Conservation (phyloP, 1,140 invertebrate genomes). For the Heliconius hermathena region DNA sequence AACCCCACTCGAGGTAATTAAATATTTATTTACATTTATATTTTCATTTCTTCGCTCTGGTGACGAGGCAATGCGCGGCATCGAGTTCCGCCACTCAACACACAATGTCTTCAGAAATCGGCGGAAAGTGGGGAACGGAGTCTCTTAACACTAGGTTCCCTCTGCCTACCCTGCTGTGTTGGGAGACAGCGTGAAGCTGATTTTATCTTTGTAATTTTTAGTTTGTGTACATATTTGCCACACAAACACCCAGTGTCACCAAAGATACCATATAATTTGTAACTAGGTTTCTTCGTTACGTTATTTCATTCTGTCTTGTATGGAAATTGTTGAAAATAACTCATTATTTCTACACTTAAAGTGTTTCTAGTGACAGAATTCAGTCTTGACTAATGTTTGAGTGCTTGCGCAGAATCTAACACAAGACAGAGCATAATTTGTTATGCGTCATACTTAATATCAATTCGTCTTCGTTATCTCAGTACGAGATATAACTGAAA, state of each 20-base stretch:
- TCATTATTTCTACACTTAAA: conserved; percentile 2
- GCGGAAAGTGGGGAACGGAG: too few relatives aligned
- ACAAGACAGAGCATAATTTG: conserved; percentile 49
- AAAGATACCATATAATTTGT: background rate
- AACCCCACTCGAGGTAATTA: too few relatives aligned
- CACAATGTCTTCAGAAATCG: too few relatives aligned
- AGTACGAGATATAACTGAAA: conserved; percentile 46
- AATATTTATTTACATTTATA: too few relatives aligned
- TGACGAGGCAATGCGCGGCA: too few relatives aligned
- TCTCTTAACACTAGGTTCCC: too few relatives aligned
- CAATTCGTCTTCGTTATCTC: conserved; percentile 59
- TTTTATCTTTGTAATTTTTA: too few relatives aligned
- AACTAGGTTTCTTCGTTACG: background rate
- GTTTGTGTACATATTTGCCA: too few relatives aligned
- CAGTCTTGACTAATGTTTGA: conserved; percentile 20
- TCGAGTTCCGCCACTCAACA: too few relatives aligned
- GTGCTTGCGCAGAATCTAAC: conserved; percentile 26
- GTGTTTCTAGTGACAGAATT: conserved; percentile 8
- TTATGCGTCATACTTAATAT: conserved; percentile 55
- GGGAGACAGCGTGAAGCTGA: too few relatives aligned
- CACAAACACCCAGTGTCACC: background rate
- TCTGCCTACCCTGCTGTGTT: too few relatives aligned
- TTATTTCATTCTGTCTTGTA: background rate
- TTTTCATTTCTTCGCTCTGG: too few relatives aligned
- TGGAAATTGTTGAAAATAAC: conserved; percentile 1